These are phyloP conservation scores for Horisme vitalbata DNA, from an alignment of 2,888 invertebrate species.

Conservation along the genomic window DNA sequence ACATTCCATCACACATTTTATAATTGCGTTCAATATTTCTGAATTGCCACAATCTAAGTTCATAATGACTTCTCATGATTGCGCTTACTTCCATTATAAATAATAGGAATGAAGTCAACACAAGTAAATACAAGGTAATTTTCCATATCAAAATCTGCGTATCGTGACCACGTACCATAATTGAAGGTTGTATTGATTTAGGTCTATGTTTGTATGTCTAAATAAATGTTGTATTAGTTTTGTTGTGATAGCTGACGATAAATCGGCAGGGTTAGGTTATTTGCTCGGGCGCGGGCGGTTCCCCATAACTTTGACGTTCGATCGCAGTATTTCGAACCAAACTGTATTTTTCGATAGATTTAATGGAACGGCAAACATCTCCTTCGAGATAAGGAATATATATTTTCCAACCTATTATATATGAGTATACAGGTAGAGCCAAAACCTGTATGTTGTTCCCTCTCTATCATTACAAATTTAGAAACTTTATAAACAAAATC, in stretches of 20 bases:
- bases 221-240: constrained; percentile 52
- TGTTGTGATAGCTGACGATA: constrained; percentile 71
- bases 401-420: constrained; percentile 1
- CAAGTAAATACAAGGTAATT: constrained; percentile 44
- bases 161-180: constrained; percentile 42
- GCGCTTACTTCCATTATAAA: constrained; percentile 53
- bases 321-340: constrained; percentile 66
- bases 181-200: constrained; percentile 49
- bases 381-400: constrained; percentile 25
- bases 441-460: no score
- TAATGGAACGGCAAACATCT: constrained; percentile 64
- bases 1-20: constrained; percentile 35
- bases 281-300: constrained; percentile 49
- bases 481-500: no score
- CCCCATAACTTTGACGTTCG: constrained; percentile 57
- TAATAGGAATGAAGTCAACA: constrained; percentile 52
- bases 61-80: constrained; percentile 59
- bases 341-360: constrained; percentile 56
- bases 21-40: constrained; percentile 49
- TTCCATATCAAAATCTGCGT: constrained; percentile 46
- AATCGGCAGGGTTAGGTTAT: constrained; percentile 67
- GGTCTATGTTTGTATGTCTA: constrained; percentile 50
- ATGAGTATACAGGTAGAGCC: no score
- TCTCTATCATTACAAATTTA: no score
- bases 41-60: constrained; percentile 54